phyloP scores from a whole-genome alignment of 2,797 vertebrate genomes.

The Graptemys geographica region DNA sequence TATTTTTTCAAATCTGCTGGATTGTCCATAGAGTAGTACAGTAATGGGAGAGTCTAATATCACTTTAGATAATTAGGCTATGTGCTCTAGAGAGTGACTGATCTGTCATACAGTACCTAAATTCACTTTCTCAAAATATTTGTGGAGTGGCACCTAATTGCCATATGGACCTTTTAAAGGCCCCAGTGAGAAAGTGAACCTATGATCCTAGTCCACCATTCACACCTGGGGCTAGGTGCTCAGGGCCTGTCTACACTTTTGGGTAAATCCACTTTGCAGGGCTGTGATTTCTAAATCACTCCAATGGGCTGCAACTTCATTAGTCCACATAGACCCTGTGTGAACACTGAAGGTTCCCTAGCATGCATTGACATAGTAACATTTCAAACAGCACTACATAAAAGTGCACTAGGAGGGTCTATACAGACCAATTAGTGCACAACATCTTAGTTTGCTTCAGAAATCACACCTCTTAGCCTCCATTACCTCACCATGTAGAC shows the following conservation, averaged over 20 bases:
- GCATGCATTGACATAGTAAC: too few species aligned
- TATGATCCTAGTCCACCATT: neutral
- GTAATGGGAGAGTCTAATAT: conserved; percentile 11
- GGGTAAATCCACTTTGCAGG: neutral
- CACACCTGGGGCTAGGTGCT: neutral
- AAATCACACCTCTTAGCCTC: too few species aligned
- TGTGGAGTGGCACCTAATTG: neutral
- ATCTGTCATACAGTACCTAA: neutral
- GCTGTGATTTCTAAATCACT: too few species aligned
- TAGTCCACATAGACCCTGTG: too few species aligned
- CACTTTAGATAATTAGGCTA: conserved; percentile 23
- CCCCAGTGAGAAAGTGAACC: neutral
- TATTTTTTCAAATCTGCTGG: conserved; percentile 9
- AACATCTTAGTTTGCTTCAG: too few species aligned
- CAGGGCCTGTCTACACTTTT: too few species aligned
- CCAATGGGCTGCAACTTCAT: too few species aligned
- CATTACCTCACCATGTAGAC: too few species aligned
- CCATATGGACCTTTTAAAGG: neutral
- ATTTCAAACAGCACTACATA: too few species aligned
- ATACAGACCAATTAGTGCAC: too few species aligned
- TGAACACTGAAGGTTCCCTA: too few species aligned
- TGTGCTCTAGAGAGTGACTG: neutral
- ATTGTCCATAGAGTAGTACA: neutral
- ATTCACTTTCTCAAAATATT: neutral
- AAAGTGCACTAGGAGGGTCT: too few species aligned